phyloP scores from a whole-genome alignment of 1,140 invertebrate genomes.

The Cotesia glomerata region DNA sequence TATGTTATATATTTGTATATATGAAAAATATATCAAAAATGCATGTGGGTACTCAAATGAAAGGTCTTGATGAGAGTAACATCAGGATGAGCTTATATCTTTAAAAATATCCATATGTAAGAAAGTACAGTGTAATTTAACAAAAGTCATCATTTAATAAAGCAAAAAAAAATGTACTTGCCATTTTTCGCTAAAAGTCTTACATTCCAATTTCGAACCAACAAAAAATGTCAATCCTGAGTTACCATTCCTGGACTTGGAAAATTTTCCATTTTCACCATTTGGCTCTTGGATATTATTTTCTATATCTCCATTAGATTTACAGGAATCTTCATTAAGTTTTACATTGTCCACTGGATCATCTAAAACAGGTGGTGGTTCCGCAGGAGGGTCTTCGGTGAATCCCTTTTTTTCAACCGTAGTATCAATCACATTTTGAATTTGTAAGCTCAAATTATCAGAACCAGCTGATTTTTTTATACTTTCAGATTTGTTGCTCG shows the following conservation, averaged over 20 bases:
- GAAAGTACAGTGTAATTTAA: too few species aligned
- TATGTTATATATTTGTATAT: too few species aligned
- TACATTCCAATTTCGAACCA: conserved; percentile 73
- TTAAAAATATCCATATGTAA: too few species aligned
- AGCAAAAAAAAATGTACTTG: conserved; percentile 35
- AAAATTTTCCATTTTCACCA: conserved; percentile 40
- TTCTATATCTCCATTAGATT: conserved; percentile 2
- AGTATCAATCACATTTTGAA: conserved; percentile 24
- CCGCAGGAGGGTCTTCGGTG: neutral
- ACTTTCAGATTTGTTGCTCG: too few species aligned
- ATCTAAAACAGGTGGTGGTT: conserved; percentile 20
- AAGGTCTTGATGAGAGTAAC: too few species aligned
- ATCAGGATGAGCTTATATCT: too few species aligned
- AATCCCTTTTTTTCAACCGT: conserved; percentile 22
- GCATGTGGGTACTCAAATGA: too few species aligned
- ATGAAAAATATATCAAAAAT: too few species aligned
- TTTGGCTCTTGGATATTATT: conserved; percentile 35
- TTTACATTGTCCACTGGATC: conserved; percentile 36
- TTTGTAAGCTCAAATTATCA: too few species aligned
- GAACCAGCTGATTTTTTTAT: too few species aligned
- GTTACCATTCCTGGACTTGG: conserved; percentile 40
- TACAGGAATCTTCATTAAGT: neutral
- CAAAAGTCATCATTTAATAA: too few species aligned
- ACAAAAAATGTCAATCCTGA: conserved; percentile 60
- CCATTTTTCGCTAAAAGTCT: conserved; percentile 76